These are phyloP conservation scores for Camponotus vicinus DNA, from an alignment of 1,140 invertebrate genomes.

Conservation along the genomic window DNA sequence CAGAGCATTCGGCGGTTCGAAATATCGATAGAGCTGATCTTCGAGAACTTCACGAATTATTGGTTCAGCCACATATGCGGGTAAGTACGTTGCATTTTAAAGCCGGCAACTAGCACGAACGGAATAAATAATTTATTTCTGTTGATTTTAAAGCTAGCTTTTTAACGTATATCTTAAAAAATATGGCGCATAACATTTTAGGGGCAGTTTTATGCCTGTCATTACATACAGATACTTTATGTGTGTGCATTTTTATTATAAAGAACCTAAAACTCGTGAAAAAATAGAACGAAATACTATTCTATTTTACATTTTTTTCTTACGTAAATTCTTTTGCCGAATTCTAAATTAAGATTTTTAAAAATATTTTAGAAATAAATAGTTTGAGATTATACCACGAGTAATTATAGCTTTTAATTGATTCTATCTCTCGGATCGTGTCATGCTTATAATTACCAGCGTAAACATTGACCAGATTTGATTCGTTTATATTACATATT, in stretches of 20 bases:
- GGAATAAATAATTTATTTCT: not conserved
- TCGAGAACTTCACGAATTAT: conserved; percentile 93
- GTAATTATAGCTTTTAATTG: conserved; percentile 11
- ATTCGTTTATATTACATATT: conserved; percentile 19
- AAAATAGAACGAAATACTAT: not conserved
- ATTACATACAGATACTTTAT: not conserved
- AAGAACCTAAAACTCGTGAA: not conserved
- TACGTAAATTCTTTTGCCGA: not conserved
- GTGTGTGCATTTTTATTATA: not conserved
- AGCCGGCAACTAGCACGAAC: not conserved
- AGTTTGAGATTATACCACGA: not conserved
- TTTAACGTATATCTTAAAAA: conserved; percentile 2
- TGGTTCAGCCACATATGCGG: conserved; percentile 94
- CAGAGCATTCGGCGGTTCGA: conserved; percentile 86
- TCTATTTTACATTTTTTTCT: not conserved
- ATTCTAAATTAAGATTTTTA: not conserved
- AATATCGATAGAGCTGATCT: conserved; percentile 87
- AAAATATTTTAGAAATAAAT: not conserved
- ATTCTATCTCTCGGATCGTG: not conserved
- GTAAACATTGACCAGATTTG: conserved; percentile 14
- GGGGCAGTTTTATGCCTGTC: not conserved
- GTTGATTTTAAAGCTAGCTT: not conserved
- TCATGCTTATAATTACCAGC: conserved; percentile 9
- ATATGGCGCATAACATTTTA: not conserved
- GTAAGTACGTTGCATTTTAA: conserved; percentile 87